Percentiles rank a stretch among this genome's conserved stretches.
These are phyloP conservation scores for Chelon auratus DNA, from an alignment of 2,797 vertebrate species.

Conservation along the genomic window DNA sequence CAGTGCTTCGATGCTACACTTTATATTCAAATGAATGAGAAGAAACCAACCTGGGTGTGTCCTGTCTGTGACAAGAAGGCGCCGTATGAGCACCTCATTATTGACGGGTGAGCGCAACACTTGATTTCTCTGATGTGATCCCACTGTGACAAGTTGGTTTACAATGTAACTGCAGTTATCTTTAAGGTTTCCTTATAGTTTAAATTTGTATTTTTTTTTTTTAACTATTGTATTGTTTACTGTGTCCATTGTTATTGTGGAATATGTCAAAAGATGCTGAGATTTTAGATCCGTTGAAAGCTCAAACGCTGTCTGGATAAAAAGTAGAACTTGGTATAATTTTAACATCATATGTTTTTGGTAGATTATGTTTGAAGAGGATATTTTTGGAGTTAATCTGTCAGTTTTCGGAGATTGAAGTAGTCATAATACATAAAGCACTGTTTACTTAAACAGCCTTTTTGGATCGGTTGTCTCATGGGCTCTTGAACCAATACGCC, in stretches of 20 bases:
- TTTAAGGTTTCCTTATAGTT: background rate
- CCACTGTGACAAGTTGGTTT: background rate
- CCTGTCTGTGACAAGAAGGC: constrained; percentile 99
- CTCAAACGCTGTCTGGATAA: background rate
- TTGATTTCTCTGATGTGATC: background rate
- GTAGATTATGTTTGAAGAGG: background rate
- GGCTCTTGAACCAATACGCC: background rate
- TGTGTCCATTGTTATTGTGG: background rate
- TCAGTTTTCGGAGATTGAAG: no score
- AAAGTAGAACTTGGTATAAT: background rate
- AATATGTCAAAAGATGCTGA: background rate
- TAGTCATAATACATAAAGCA: no score
- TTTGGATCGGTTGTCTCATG: background rate
- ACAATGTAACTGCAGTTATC: background rate
- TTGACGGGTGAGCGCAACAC: constrained; percentile 91
- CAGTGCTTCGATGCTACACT: constrained; percentile 98
- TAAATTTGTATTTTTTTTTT: background rate
- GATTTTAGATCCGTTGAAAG: background rate
- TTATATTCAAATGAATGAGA: constrained; percentile 99
- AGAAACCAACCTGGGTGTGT: constrained; percentile 99
- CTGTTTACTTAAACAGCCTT: background rate
- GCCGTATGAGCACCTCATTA: constrained; percentile 97
- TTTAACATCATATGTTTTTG: background rate
- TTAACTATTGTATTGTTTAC: no score
- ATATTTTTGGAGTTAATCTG: background rate